A percentile compares a stretch with the other conserved stretches of the same genome.
Conservation (phyloP, 2,113 vertebrate species). For the Neotragus pygmaeus region DNA sequence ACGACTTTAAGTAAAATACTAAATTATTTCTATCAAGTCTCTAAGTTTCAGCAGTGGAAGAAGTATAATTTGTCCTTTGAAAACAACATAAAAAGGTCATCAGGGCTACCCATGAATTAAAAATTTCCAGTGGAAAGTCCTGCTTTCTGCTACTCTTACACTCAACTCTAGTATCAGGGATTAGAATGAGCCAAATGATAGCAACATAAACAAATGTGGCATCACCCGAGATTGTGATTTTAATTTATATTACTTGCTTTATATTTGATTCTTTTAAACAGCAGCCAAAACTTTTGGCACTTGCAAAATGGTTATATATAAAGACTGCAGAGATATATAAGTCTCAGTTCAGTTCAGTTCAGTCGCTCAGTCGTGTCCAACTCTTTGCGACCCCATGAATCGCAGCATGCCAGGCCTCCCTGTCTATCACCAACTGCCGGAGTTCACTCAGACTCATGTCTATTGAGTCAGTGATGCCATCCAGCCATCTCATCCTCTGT, state of each 20-base stretch:
- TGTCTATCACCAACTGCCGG: too few species aligned
- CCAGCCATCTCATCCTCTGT: too few species aligned
- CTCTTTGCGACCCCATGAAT: too few species aligned
- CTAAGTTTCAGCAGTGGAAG: not conserved
- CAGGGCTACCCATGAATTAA: not conserved
- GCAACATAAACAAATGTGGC: not conserved
- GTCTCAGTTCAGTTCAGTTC: too few species aligned
- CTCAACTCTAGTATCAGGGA: not conserved
- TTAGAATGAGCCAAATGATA: not conserved
- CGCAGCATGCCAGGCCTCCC: too few species aligned
- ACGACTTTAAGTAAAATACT: constrained; percentile 24
- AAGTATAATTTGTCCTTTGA: not conserved
- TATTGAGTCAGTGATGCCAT: too few species aligned
- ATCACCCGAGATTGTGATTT: not conserved
- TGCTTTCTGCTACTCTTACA: not conserved
- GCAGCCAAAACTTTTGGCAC: not conserved
- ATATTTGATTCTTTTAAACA: constrained; percentile 11
- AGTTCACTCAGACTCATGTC: too few species aligned
- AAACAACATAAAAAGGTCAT: not conserved
- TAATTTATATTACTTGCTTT: not conserved
- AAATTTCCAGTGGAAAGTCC: not conserved
- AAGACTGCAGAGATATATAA: not conserved
- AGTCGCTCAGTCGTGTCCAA: too few species aligned
- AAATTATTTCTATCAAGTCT: not conserved
- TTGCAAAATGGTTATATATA: not conserved